These are phyloP conservation scores for Acromyrmex charruanus DNA, from an alignment of 1,140 invertebrate genomes.

Conservation along the genomic window DNA sequence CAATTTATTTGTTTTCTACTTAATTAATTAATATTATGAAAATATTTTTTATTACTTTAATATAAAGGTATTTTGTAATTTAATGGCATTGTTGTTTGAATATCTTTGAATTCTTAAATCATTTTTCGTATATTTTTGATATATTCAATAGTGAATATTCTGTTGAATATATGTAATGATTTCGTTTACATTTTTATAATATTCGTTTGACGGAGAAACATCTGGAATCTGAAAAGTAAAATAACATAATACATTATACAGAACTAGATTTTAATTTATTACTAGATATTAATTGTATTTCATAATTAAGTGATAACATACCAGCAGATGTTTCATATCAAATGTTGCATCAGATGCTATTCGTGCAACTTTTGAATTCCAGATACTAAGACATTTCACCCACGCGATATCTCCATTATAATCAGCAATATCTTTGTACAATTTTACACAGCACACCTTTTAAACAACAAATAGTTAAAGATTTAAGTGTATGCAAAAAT, in stretches of 20 bases:
- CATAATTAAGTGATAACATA: conserved; percentile 47
- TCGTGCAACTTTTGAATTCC: conserved; percentile 70
- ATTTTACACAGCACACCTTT: conserved; percentile 79
- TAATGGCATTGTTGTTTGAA: not conserved
- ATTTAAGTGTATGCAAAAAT: not conserved
- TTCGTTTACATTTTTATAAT: conserved; percentile 61
- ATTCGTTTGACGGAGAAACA: conserved; percentile 52
- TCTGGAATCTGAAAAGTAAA: conserved; percentile 51
- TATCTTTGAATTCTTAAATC: not conserved
- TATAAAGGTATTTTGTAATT: conserved; percentile 15
- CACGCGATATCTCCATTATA: conserved; percentile 83
- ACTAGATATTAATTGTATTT: not conserved
- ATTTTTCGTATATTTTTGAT: conserved; percentile 10
- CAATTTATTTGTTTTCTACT: not conserved
- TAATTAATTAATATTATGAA: not conserved
- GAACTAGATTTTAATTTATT: not conserved
- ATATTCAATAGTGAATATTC: conserved; percentile 22
- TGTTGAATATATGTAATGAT: conserved; percentile 66
- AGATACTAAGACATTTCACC: conserved; percentile 83
- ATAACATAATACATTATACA: not conserved
- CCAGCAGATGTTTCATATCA: conserved; percentile 62
- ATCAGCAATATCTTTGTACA: conserved; percentile 81
- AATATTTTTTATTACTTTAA: not conserved
- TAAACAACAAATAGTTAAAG: conserved; percentile 24
- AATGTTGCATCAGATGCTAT: conserved; percentile 62